These are phyloP conservation scores for Poeciliopsis gracilis DNA, from an alignment of 2,797 vertebrate genomes.

Conservation along the genomic window DNA sequence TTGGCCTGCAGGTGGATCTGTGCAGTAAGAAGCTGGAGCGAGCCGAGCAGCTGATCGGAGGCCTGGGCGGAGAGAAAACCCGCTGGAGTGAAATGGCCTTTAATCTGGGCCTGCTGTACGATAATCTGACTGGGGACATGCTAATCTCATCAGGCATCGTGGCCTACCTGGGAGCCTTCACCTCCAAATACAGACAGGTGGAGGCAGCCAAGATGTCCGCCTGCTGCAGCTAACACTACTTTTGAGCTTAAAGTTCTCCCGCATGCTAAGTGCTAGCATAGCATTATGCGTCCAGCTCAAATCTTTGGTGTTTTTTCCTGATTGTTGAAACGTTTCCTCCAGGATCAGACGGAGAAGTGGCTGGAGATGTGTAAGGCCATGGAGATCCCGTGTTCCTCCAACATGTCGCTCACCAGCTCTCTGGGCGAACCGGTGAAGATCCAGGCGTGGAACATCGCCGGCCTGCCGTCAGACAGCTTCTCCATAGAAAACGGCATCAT, in stretches of 20 bases:
- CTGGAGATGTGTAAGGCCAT: slow-evolving; percentile 79
- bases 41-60: slow-evolving; percentile 88
- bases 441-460: slow-evolving; percentile 89
- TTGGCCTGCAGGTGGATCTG: slow-evolving; percentile 81
- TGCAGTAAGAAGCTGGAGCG: slow-evolving; percentile 85
- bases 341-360: slow-evolving; percentile 90
- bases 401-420: slow-evolving; percentile 84
- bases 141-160: slow-evolving; percentile 88
- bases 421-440: slow-evolving; percentile 90
- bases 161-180: slow-evolving; percentile 90
- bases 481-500: slow-evolving; percentile 92
- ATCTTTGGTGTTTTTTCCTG: not conserved
- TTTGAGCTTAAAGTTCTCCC: not conserved
- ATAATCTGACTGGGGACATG: slow-evolving; percentile 88
- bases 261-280: not conserved
- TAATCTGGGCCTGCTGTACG: slow-evolving; percentile 83
- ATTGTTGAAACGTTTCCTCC: slow-evolving; percentile 9
- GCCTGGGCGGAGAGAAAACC: slow-evolving; percentile 90
- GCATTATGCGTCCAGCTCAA: slow-evolving; percentile 1
- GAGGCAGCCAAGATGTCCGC: not conserved
- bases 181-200: slow-evolving; percentile 89
- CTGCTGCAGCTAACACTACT: not conserved
- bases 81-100: slow-evolving; percentile 85
- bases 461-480: slow-evolving; percentile 90
- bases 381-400: slow-evolving; percentile 86